Evolutionary conservation across 2,888 invertebrate species (phyloP), one percentile per base, ranked within the genome.

Genomic region (Nomada fucata): DNA sequence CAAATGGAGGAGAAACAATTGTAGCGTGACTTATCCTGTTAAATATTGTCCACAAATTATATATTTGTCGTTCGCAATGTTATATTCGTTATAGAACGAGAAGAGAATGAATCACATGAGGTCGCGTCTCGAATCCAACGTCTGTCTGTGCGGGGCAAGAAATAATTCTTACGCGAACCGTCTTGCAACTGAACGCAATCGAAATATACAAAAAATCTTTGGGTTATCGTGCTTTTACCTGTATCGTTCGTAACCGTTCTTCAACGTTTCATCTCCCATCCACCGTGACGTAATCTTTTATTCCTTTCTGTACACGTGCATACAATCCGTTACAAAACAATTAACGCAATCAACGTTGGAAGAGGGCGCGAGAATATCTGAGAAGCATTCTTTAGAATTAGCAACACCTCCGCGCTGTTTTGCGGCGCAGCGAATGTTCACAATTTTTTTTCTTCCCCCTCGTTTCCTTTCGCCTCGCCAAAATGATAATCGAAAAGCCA

Each of bases 31-130:
- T 76, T 75, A 63, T 61, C 23, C 57, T 59, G 59, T 67, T 82
- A 76, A 64, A 75, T 81, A 82, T 81, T 82, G 82, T 82, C 82
- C 70, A 47, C 36, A 71, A 76, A 82, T 82, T 67, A 81, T 81
- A 82, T 59, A 36, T 61, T 42, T 70, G 44, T 57, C 57, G n/a
- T 57, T 13, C 18, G n/a, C 44, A 18, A 57, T 15, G 26, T 23
- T 68, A 0, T 2, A 9, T 20, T 36, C 4, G 20, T 59, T 44
- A 57, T 64, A 42, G 23, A 57, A 57, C 64, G 42, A 53, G 4
- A 23, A 63, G 7, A 42, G 36, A 61, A n/a, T 53, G 71, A 72
- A 64, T 63, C 63, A 26, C 72, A 26, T 42, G 53, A 63, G 61
- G 42, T 52, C 13, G 65, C 52, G 20, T 67, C 15, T 13, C 20